Conservation (phyloP, 2,113 vertebrate genomes). For the Brienomyrus longianalis region DNA sequence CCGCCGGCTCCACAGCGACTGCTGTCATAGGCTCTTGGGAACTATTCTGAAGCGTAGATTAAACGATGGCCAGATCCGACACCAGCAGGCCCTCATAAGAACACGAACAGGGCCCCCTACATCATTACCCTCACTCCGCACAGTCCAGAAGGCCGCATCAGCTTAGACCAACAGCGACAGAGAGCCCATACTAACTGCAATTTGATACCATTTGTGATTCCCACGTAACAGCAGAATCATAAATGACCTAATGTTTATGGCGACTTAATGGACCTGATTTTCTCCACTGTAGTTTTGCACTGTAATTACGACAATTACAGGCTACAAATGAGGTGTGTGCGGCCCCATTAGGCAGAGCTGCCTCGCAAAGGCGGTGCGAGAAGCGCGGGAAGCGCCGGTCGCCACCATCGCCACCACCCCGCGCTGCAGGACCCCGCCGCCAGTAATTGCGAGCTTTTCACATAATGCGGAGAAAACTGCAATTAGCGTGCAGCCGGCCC, state of each 20-base stretch:
- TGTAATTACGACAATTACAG: constrained; percentile 70
- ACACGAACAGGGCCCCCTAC: background rate
- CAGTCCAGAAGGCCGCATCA: background rate
- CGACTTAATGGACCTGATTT: constrained; percentile 66
- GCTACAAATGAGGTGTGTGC: constrained; percentile 59
- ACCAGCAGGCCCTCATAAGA: background rate
- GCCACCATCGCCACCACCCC: background rate
- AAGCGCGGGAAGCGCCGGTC: background rate
- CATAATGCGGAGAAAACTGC: constrained; percentile 41
- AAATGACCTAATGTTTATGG: constrained; percentile 65
- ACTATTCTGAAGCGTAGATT: background rate
- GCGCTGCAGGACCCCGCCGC: constrained; percentile 30
- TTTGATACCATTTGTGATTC: constrained; percentile 49
- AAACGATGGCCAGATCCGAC: background rate
- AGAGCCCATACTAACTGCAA: constrained; percentile 48
- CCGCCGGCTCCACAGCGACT: background rate
- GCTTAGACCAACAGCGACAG: constrained; percentile 26
- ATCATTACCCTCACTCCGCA: background rate
- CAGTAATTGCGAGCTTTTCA: constrained; percentile 48
- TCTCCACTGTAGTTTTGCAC: constrained; percentile 55
- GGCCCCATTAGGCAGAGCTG: constrained; percentile 56
- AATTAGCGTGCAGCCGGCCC: constrained; percentile 34
- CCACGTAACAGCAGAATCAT: constrained; percentile 46
- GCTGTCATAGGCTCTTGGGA: background rate
- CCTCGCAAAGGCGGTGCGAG: constrained; percentile 30